Percentiles rank a stretch among this genome's conserved stretches.
Conservation (phyloP, 1,140 invertebrate species). For the Cotesia typhae region DNA sequence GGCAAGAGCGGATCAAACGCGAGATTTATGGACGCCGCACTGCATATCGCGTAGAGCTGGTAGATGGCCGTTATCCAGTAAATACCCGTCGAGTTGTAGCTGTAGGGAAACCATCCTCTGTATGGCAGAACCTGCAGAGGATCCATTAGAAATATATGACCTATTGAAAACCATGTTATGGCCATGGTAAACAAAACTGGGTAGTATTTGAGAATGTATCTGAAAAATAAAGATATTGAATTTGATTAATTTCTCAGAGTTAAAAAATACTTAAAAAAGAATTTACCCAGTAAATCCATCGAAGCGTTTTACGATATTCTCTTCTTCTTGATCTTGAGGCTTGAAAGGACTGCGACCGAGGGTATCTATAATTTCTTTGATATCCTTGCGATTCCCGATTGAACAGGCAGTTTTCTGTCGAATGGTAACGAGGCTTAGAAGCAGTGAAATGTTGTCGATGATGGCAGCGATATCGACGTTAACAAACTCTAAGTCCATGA, state of each 20-base stretch:
- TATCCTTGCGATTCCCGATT: not conserved
- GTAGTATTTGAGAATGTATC: not conserved
- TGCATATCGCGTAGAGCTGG: not conserved
- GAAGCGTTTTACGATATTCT: not conserved
- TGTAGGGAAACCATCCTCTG: slow-evolving; percentile 5
- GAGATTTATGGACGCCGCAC: not conserved
- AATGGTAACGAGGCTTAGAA: not conserved
- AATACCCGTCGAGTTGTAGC: not conserved
- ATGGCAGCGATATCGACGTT: not conserved
- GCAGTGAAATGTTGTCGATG: not conserved
- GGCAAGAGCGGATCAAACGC: not conserved
- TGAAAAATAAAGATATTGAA: not conserved
- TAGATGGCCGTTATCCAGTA: not conserved
- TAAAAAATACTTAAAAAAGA: not conserved
- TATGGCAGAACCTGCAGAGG: not conserved
- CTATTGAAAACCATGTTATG: not conserved
- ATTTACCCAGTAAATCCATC: not conserved
- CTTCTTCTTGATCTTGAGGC: not conserved
- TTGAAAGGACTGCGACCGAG: not conserved
- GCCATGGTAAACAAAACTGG: not conserved
- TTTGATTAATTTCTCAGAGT: not conserved
- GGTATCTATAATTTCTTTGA: not conserved
- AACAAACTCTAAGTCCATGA: not conserved
- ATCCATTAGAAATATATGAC: slow-evolving; percentile 1
- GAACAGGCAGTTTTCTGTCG: not conserved